A percentile compares a stretch with the other conserved stretches of the same genome.
Conservation (phyloP, 2,797 vertebrate genomes). For the Gymnothorax javanicus region DNA sequence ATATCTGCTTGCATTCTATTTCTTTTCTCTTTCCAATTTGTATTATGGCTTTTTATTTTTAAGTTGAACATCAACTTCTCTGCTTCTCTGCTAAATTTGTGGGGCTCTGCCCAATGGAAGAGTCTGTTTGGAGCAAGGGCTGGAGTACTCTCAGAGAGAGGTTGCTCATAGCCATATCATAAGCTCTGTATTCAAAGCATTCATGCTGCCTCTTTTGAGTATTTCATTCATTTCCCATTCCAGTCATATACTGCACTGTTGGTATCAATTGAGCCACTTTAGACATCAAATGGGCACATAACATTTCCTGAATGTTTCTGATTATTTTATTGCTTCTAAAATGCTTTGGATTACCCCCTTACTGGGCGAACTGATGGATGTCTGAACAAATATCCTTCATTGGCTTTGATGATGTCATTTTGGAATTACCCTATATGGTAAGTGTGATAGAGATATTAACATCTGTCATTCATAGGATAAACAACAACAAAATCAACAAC, state of each 20-base stretch:
- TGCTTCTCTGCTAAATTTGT: neutral
- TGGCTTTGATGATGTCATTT: neutral
- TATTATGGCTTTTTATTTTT: neutral
- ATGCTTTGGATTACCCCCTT: neutral
- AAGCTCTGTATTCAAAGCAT: neutral
- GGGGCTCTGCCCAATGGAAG: neutral
- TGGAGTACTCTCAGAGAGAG: neutral
- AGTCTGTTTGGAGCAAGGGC: neutral
- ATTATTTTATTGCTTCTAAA: too few species aligned
- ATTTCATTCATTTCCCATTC: slow-evolving; percentile 22
- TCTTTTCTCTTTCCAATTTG: neutral
- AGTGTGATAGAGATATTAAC: neutral
- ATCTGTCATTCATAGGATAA: neutral
- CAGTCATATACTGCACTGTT: neutral
- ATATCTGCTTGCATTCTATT: neutral
- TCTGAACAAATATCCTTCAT: neutral
- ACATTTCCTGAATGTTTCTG: neutral
- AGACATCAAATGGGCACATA: neutral
- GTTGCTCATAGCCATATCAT: neutral
- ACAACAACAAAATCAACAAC: neutral
- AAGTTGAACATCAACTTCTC: neutral
- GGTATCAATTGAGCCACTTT: neutral
- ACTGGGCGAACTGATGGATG: neutral
- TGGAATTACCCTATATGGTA: neutral
- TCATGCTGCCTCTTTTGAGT: slow-evolving; percentile 24